A percentile compares a stretch with the other conserved stretches of the same genome.
Evolutionary conservation across 2,888 invertebrate genomes (phyloP).

Genomic region (Megalurothrips usitatus): DNA sequence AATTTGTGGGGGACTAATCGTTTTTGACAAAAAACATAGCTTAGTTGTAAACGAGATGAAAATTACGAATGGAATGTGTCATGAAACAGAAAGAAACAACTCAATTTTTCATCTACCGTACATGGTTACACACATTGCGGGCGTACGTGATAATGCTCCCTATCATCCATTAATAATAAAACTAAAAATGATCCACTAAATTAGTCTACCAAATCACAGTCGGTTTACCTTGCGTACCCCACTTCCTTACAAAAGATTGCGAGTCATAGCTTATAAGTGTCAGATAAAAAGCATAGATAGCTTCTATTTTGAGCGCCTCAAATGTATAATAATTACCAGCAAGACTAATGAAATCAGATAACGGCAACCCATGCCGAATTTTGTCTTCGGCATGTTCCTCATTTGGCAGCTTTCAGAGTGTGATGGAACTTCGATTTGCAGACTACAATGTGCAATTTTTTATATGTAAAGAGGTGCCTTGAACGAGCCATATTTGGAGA

Average conservation of each 20-base stretch:
- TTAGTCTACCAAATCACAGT: conserved; percentile 26
- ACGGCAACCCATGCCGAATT: too few species aligned
- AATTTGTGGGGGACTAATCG: neutral
- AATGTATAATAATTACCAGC: too few species aligned
- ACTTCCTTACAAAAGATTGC: conserved; percentile 25
- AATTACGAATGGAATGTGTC: conserved; percentile 23
- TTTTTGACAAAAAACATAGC: too few species aligned
- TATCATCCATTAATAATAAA: conserved; percentile 16
- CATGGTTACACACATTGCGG: conserved; percentile 26
- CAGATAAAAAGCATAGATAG: neutral
- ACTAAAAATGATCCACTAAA: conserved; percentile 21
- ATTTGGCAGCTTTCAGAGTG: too few species aligned
- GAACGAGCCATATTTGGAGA: neutral
- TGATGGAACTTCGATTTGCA: neutral
- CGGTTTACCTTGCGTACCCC: conserved; percentile 25
- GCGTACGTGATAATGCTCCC: conserved; percentile 6
- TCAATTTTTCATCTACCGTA: conserved; percentile 5
- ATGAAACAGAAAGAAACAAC: neutral
- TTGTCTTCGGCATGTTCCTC: too few species aligned
- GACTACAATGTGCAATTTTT: conserved; percentile 15
- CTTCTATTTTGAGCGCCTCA: too few species aligned
- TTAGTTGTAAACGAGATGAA: neutral
- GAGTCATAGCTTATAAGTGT: conserved; percentile 9
- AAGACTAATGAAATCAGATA: too few species aligned
- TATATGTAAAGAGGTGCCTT: conserved; percentile 17